Base-by-base conservation (phyloP, 2,797 vertebrate genomes). In the Micropoecilia bifurca region DNA sequence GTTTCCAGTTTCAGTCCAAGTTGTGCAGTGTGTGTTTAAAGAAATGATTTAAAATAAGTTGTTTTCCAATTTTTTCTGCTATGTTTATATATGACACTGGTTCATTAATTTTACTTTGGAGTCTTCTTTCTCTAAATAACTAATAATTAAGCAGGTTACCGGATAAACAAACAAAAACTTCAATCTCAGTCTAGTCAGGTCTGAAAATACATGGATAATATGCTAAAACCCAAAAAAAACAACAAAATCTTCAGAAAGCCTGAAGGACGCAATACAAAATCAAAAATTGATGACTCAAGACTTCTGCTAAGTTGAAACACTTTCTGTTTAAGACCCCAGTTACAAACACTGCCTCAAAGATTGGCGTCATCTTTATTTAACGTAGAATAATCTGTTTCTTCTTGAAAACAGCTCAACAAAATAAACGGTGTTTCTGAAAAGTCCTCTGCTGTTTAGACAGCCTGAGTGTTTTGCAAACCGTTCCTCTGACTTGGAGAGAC, bases 401-500 rank as follows among this genome's bases (percentile, higher is more conserved):
- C 59, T 76, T 80, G 80, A 76, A 46, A 71, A 71, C 68, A 45
- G 68, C 41, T 71, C 41, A 28, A 45, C 41, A 71, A 28, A 45
- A n/a, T 14, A 69, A 69, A n/a, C 22, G 8, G 41, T 66, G 18
- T 45, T 71, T 46, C 41, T 71, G 39, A 71, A 41, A 41, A 68
- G 22, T 45, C 68, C 33, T 45, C 12, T 45, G 41, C 68, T 71
- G 68, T 45, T 45, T 71, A 71, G 68, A 71, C 66, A 22, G 77
- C 50, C 73, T 79, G 78, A 82, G 79, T 86, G 89, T 90, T 91
- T 90, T 87, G 80, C 71, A 71, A 66, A 68, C 76, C 39, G 87
- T 92, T 93, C 92, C 90, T 88, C 82, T 82, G 68, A 61, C 77
- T 71, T 45, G 83, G 83, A 89, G 88, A 75, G 82, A 89, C 74